Percentiles rank a stretch among this genome's conserved stretches.
phyloP scores from a whole-genome alignment of 2,113 vertebrate genomes.

The Scopus umbretta region DNA sequence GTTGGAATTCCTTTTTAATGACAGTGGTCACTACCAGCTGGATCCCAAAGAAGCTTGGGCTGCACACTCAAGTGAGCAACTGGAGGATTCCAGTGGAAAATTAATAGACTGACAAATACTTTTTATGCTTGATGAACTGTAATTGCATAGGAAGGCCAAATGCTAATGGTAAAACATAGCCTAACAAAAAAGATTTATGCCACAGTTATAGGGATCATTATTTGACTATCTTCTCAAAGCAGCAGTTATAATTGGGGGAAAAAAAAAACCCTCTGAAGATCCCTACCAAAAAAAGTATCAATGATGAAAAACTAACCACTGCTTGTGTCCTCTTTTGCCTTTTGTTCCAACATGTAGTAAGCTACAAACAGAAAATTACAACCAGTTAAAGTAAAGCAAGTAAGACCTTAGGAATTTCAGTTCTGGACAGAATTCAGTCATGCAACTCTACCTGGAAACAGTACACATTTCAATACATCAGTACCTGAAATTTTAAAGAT shows the following conservation, averaged over 20 bases:
- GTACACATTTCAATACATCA: background rate
- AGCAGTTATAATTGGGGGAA: background rate
- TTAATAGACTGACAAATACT: conserved; percentile 52
- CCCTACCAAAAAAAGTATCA: background rate
- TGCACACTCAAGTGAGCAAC: conserved; percentile 19
- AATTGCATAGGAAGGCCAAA: conserved; percentile 57
- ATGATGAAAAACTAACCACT: background rate
- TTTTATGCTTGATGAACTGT: conserved; percentile 50
- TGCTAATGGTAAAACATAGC: background rate
- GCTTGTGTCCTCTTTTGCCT: background rate
- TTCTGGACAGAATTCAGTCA: background rate
- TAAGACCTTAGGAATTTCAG: background rate
- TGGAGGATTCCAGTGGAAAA: conserved; percentile 52
- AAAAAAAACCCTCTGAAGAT: background rate
- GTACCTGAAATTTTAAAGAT: background rate
- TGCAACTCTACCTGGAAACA: background rate
- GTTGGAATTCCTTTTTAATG: conserved; percentile 13
- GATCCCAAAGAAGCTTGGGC: conserved; percentile 8
- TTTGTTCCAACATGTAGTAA: background rate
- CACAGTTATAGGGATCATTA: background rate
- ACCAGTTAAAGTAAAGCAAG: background rate
- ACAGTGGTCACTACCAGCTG: background rate
- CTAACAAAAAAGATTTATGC: conserved; percentile 34
- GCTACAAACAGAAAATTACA: background rate
- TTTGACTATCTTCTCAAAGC: conserved; percentile 24